Evolutionary conservation across 2,888 invertebrate species (phyloP).

Genomic region (Sesamia inferens): DNA sequence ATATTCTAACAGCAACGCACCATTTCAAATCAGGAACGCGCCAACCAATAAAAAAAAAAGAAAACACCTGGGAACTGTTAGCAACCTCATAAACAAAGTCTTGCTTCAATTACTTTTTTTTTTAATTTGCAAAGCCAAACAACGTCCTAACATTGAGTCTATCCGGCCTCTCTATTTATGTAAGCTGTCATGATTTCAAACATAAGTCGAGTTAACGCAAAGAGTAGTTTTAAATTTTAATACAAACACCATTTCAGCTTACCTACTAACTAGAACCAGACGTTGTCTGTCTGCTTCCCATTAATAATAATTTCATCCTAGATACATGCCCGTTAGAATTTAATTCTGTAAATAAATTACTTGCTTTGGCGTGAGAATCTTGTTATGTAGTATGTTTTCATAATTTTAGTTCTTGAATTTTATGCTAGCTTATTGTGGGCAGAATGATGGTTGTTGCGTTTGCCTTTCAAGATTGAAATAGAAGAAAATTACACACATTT

Average conservation of each 20-base stretch:
- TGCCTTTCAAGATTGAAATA: neutral
- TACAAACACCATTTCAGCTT: slow-evolving; percentile 50
- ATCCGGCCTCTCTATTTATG: slow-evolving; percentile 18
- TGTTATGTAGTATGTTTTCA: slow-evolving; percentile 37
- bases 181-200: slow-evolving; percentile 44
- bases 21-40: neutral
- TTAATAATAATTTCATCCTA: slow-evolving; percentile 65
- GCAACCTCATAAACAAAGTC: neutral
- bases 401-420: slow-evolving; percentile 25
- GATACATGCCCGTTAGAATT: slow-evolving; percentile 61
- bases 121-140: neutral
- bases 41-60: neutral
- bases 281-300: slow-evolving; percentile 53
- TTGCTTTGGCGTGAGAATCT: slow-evolving; percentile 49
- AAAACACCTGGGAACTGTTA: neutral
- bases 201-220: slow-evolving; percentile 43
- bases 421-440: slow-evolving; percentile 13
- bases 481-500: neutral
- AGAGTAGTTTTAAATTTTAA: slow-evolving; percentile 45
- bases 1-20: neutral
- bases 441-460: slow-evolving; percentile 11
- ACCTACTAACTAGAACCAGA: slow-evolving; percentile 47
- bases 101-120: neutral
- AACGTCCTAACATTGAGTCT: neutral
- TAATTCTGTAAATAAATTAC: slow-evolving; percentile 63